Conservation (phyloP, 2,113 vertebrate genomes). For the Syrmaticus mikado region DNA sequence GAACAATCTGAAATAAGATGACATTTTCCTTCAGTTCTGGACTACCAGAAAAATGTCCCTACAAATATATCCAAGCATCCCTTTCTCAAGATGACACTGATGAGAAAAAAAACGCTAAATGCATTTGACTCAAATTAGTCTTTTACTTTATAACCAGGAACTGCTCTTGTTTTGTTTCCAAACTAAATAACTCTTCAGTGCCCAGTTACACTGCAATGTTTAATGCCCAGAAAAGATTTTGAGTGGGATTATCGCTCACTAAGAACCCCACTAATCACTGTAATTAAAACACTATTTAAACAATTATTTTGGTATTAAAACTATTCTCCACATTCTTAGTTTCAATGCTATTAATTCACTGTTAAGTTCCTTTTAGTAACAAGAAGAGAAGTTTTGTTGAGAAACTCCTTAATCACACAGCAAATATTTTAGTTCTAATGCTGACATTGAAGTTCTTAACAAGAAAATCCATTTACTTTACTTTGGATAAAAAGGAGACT, state of each 20-base stretch:
- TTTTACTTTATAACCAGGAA: not conserved
- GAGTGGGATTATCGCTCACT: slow-evolving; percentile 2
- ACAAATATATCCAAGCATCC: not conserved
- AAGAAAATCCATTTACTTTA: slow-evolving; percentile 38
- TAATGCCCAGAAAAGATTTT: not conserved
- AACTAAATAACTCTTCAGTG: not conserved
- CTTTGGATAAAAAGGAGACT: slow-evolving; percentile 14
- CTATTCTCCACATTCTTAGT: slow-evolving; percentile 30
- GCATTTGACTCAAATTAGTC: not conserved
- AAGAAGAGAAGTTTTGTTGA: slow-evolving; percentile 56
- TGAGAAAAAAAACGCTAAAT: not conserved
- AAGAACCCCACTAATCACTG: slow-evolving; percentile 48
- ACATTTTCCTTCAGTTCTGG: not conserved
- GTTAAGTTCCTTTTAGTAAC: slow-evolving; percentile 1
- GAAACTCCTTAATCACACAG: slow-evolving; percentile 35
- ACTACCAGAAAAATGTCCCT: fast-evolving
- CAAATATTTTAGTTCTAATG: slow-evolving; percentile 18
- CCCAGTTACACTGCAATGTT: not conserved
- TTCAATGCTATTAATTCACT: slow-evolving; percentile 29
- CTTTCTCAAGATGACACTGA: not conserved
- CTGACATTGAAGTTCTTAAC: slow-evolving; percentile 10
- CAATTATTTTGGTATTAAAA: slow-evolving; percentile 61
- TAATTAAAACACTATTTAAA: slow-evolving; percentile 57
- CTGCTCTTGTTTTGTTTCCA: not conserved
- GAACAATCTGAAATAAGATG: not conserved